Conservation (phyloP, 2,797 vertebrate species). For the Pseudopleuronectes americanus region DNA sequence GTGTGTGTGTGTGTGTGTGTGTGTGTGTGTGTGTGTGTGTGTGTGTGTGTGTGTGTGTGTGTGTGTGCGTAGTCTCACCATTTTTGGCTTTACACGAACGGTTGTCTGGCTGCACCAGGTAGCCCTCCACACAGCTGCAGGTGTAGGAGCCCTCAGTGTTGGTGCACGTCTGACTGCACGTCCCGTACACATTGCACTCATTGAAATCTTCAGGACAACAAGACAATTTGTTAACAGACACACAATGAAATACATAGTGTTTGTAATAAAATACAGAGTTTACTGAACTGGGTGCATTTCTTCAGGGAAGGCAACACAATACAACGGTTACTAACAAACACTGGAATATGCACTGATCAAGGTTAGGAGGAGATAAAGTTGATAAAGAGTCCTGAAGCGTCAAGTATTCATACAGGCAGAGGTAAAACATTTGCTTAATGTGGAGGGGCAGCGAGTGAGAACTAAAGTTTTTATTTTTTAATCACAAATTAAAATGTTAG, state of each 20-base stretch:
- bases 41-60: slow-evolving; percentile 28
- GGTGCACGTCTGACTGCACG: slow-evolving; percentile 94
- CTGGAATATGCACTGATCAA: neutral
- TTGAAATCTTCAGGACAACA: slow-evolving; percentile 88
- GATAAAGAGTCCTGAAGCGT: too few species aligned
- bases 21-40: too few species aligned
- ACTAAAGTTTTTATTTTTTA: too few species aligned
- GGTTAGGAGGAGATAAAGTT: too few species aligned
- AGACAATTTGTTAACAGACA: slow-evolving; percentile 4
- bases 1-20: slow-evolving; percentile 16
- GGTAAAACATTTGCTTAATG: too few species aligned
- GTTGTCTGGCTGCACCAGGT: slow-evolving; percentile 95
- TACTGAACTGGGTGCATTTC: neutral
- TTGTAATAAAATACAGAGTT: neutral
- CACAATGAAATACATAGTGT: neutral
- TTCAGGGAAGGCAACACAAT: neutral
- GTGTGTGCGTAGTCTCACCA: slow-evolving; percentile 76
- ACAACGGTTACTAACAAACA: too few species aligned
- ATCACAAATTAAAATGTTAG: too few species aligned
- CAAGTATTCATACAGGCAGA: too few species aligned
- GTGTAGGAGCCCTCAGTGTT: slow-evolving; percentile 92
- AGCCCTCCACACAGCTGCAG: slow-evolving; percentile 96
- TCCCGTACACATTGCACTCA: slow-evolving; percentile 92
- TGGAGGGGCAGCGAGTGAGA: too few species aligned
- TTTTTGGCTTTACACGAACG: slow-evolving; percentile 99